These are phyloP conservation scores for Oscheius sp. DNA, from an alignment of 1,140 invertebrate species.

Conservation along the genomic window DNA sequence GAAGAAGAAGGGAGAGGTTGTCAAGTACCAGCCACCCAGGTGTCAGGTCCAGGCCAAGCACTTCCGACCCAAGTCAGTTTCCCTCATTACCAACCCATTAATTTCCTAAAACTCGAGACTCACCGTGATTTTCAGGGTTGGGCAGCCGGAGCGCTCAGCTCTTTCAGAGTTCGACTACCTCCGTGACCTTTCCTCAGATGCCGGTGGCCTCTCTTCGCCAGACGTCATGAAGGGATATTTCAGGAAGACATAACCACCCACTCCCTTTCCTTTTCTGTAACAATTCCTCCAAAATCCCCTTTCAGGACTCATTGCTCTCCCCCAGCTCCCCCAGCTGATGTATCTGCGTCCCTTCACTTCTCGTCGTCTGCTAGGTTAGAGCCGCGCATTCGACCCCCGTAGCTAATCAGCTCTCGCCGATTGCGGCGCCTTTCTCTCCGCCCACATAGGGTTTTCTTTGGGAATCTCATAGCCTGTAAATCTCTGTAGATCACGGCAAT, in stretches of 20 bases:
- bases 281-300: neutral
- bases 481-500: too few species aligned
- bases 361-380: too few species aligned
- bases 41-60: slow-evolving; percentile 13
- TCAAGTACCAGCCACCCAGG: slow-evolving; percentile 28
- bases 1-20: slow-evolving; percentile 18
- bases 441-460: too few species aligned
- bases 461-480: too few species aligned
- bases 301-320: neutral
- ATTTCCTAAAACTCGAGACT: neutral
- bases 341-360: too few species aligned
- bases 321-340: too few species aligned
- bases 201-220: slow-evolving; percentile 1
- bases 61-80: slow-evolving; percentile 5
- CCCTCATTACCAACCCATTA: neutral
- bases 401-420: too few species aligned
- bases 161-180: slow-evolving; percentile 22
- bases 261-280: neutral
- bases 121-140: slow-evolving; percentile 16
- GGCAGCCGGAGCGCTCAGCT: slow-evolving; percentile 13
- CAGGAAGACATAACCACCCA: neutral
- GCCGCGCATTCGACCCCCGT: too few species aligned
- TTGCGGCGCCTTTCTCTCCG: too few species aligned
- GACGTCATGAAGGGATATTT: neutral
- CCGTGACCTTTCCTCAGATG: slow-evolving; percentile 21